These are phyloP conservation scores for Harpegnathos saltator DNA, from an alignment of 1,140 invertebrate species.

Conservation along the genomic window DNA sequence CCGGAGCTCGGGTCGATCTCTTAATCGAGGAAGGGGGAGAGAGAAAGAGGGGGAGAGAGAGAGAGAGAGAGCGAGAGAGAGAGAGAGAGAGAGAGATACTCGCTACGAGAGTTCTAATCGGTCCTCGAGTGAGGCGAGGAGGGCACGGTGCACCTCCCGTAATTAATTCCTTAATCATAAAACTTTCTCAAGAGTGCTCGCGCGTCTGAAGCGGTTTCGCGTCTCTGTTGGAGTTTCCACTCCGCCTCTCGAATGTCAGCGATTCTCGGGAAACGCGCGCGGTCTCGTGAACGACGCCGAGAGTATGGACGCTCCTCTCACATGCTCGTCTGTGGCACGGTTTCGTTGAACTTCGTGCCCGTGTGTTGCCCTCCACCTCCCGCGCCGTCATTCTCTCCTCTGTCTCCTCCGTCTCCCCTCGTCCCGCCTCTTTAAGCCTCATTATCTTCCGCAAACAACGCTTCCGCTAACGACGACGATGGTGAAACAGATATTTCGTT, in stretches of 20 bases:
- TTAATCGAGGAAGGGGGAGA: conserved; percentile 51
- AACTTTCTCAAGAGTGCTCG: conserved; percentile 70
- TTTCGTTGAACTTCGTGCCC: conserved; percentile 69
- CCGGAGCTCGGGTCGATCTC: conserved; percentile 26
- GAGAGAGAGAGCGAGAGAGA: too few species aligned
- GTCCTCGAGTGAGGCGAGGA: conserved; percentile 61
- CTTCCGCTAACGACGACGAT: conserved; percentile 17
- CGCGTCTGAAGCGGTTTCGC: conserved; percentile 40
- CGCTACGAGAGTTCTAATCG: conserved; percentile 62
- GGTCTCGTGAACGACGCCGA: conserved; percentile 12
- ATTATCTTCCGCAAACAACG: conserved; percentile 56
- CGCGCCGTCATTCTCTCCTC: conserved; percentile 46
- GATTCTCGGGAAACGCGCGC: conserved; percentile 46
- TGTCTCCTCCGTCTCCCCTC: too few species aligned
- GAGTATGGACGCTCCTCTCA: conserved; percentile 35
- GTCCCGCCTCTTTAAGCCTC: conserved; percentile 60
- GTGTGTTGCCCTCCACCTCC: conserved; percentile 26
- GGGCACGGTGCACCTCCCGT: conserved; percentile 16
- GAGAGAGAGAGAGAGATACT: too few species aligned
- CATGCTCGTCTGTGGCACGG: conserved; percentile 58
- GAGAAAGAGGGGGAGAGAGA: too few species aligned
- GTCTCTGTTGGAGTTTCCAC: conserved; percentile 59
- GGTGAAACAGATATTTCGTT: conserved; percentile 49
- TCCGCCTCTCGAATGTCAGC: conserved; percentile 63
- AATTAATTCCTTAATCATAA: conserved; percentile 77